Evolutionary conservation across 64 coral and sea anemone genomes (phyloP).

Genomic region (Pocillopora damicornis): DNA sequence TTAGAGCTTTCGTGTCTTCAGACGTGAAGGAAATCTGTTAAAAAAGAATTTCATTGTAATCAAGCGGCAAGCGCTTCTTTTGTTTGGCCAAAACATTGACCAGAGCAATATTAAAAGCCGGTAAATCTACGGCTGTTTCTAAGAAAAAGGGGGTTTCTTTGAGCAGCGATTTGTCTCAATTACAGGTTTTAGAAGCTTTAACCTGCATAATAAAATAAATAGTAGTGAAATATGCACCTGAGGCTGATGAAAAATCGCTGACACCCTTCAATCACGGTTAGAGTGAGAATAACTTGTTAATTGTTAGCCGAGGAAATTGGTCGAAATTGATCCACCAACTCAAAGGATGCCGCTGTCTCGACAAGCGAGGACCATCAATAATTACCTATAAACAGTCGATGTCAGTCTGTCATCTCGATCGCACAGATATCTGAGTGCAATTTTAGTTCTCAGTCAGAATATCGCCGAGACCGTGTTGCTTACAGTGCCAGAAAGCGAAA

Average conservation of each 20-base stretch:
- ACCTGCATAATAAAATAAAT: constrained; percentile 80
- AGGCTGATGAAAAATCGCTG: constrained; percentile 49
- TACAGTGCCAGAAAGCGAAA: constrained; percentile 22
- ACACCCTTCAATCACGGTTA: constrained; percentile 73
- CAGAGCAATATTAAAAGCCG: constrained; percentile 21
- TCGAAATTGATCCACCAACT: constrained; percentile 97
- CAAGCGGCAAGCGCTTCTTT: not conserved
- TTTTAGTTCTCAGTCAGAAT: constrained; percentile 29
- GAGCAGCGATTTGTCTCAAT: constrained; percentile 34
- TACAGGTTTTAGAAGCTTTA: constrained; percentile 48
- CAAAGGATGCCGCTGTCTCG: constrained; percentile 87
- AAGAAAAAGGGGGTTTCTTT: constrained; percentile 4
- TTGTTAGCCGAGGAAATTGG: constrained; percentile 98
- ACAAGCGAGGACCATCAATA: constrained; percentile 69
- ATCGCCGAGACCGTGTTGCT: constrained; percentile 17
- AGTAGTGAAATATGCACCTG: constrained; percentile 63
- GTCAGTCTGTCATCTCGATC: constrained; percentile 51
- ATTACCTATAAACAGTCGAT: constrained; percentile 78
- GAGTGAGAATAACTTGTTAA: constrained; percentile 95
- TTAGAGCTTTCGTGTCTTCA: not conserved
- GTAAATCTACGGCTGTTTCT: not conserved
- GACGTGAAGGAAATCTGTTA: not conserved
- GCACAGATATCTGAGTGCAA: constrained; percentile 42
- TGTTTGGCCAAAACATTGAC: constrained; percentile 9
- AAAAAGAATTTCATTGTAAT: constrained; percentile 18